These are phyloP conservation scores for Ploceus nigricollis DNA, from an alignment of 2,113 vertebrate genomes.

Conservation along the genomic window DNA sequence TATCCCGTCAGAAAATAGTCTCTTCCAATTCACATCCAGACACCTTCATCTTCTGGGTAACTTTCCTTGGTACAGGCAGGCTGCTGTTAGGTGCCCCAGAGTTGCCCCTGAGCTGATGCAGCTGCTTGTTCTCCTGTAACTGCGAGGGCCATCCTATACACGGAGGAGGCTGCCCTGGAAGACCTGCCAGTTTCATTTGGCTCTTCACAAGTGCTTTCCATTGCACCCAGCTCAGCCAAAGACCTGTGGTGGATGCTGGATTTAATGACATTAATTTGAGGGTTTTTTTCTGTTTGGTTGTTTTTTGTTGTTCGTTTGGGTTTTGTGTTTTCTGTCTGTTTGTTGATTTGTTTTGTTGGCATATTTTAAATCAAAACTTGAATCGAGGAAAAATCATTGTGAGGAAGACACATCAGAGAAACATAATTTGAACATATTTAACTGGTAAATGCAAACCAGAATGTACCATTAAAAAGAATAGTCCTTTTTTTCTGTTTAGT, in stretches of 20 bases:
- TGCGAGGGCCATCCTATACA: background rate
- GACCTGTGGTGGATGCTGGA: background rate
- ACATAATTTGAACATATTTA: background rate
- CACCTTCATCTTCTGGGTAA: background rate
- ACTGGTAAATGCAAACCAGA: background rate
- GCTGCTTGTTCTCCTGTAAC: background rate
- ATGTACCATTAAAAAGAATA: background rate
- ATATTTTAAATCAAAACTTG: background rate
- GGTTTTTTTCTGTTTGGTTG: rapidly evolving
- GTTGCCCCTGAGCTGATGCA: background rate
- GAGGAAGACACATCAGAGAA: background rate
- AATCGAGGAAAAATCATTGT: background rate
- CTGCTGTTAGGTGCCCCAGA: background rate
- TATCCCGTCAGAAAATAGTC: background rate
- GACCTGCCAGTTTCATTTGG: background rate
- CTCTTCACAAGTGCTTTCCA: background rate
- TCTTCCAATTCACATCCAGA: background rate
- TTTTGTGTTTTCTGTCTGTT: background rate
- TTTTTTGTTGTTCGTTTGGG: background rate
- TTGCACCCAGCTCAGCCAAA: background rate
- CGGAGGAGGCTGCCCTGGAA: background rate
- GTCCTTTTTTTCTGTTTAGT: background rate
- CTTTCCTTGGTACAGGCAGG: background rate
- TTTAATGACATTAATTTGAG: background rate
- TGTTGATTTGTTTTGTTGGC: background rate